Evolutionary conservation across 2,797 vertebrate species (phyloP).

Genomic region (Notolabrus celidotus): DNA sequence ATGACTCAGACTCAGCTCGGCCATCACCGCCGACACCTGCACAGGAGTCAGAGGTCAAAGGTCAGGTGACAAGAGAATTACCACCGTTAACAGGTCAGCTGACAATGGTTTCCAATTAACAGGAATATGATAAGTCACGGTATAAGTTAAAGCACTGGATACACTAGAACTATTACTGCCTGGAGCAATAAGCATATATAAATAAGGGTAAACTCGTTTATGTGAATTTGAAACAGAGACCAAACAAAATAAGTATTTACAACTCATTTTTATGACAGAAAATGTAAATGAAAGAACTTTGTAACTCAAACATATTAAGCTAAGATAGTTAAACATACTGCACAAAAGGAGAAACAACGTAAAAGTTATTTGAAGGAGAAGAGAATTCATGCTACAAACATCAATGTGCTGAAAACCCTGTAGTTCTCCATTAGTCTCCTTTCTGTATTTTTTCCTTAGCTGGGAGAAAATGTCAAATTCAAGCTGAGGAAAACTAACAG

Average conservation of each 20-base stretch:
- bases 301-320: not conserved
- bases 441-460: not conserved
- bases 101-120: not conserved
- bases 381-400: not conserved
- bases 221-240: too few relatives aligned
- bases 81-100: not conserved
- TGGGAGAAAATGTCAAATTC: not conserved
- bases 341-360: not conserved
- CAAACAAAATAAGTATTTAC: too few relatives aligned
- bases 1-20: constrained; percentile 91
- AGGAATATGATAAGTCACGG: too few relatives aligned
- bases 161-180: too few relatives aligned
- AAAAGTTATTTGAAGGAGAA: too few relatives aligned
- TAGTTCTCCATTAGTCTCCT: not conserved
- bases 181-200: too few relatives aligned
- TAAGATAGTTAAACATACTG: not conserved
- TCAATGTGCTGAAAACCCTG: not conserved
- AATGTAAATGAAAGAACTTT: not conserved
- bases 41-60: constrained; percentile 39
- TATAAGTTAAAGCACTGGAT: too few relatives aligned
- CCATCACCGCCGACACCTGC: constrained; percentile 92
- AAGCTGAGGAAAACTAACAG: constrained; percentile 1
- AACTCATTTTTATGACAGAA: too few relatives aligned
- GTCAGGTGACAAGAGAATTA: constrained; percentile 16
- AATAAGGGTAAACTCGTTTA: too few relatives aligned